A percentile compares a stretch with the other conserved stretches of the same genome.
These are phyloP conservation scores for Chloebia gouldiae DNA, from an alignment of 2,113 vertebrate genomes.

Conservation along the genomic window DNA sequence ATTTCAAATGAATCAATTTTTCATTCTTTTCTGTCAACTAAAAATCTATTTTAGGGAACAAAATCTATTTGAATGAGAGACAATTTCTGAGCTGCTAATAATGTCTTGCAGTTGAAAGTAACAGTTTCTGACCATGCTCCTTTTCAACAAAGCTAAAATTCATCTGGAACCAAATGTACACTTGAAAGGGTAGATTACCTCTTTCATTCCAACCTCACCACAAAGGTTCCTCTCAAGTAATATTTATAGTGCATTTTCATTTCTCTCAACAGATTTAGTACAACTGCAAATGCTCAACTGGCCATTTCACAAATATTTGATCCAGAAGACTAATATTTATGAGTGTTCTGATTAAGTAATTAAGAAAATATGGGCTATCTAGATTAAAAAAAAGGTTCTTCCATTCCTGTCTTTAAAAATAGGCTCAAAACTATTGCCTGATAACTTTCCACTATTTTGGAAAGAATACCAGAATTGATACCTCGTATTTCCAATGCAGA, in stretches of 20 bases:
- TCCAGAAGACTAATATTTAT: slow-evolving; percentile 14
- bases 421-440: not conserved
- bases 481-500: not conserved
- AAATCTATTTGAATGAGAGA: not conserved
- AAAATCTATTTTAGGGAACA: not conserved
- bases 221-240: not conserved
- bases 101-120: not conserved
- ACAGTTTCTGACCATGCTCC: not conserved
- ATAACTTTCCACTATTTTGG: not conserved
- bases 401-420: not conserved
- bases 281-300: not conserved
- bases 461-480: not conserved
- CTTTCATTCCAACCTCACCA: not conserved
- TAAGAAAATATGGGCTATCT: slow-evolving; percentile 18
- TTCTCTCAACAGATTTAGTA: not conserved
- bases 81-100: not conserved
- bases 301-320: slow-evolving; percentile 13
- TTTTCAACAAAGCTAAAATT: not conserved
- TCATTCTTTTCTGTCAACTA: not conserved
- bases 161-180: not conserved
- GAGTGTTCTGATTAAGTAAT: slow-evolving; percentile 13
- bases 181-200: not conserved
- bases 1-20: not conserved
- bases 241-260: not conserved
- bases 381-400: not conserved